Evolutionary conservation across 2,797 vertebrate species (phyloP).

Genomic region (Muscicapa comitata): DNA sequence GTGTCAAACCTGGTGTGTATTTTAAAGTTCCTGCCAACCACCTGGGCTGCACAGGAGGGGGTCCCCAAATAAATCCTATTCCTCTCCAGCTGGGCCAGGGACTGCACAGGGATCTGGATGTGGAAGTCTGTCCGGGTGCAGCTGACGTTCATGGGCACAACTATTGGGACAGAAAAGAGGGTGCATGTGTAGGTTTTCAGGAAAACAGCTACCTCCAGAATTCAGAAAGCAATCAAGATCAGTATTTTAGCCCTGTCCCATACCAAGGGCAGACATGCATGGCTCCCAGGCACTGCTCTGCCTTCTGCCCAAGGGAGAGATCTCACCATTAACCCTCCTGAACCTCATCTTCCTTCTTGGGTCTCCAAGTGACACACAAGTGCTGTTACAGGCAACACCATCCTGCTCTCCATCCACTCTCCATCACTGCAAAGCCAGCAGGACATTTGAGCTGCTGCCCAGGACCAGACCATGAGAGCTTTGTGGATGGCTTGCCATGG

Average conservation of each 20-base stretch:
- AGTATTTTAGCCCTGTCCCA: not conserved
- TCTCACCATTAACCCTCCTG: not conserved
- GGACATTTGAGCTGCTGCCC: not conserved
- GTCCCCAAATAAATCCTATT: slow-evolving; percentile 90
- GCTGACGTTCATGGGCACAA: slow-evolving; percentile 92
- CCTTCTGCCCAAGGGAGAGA: not conserved
- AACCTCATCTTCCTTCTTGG: not conserved
- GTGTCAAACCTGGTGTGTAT: slow-evolving; percentile 93
- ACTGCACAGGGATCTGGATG: slow-evolving; percentile 87
- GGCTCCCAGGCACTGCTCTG: not conserved
- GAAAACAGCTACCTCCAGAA: not conserved
- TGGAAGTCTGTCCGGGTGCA: slow-evolving; percentile 96
- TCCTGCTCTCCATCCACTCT: not conserved
- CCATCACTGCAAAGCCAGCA: not conserved
- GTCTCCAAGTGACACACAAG: not conserved
- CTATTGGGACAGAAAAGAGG: slow-evolving; percentile 63
- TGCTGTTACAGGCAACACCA: not conserved
- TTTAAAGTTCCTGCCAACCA: slow-evolving; percentile 84
- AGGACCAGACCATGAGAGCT: not conserved
- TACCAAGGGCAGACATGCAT: rapidly evolving
- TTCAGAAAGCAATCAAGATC: not conserved
- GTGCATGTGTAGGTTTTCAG: rapidly evolving
- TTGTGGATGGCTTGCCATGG: not conserved
- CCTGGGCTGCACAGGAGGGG: slow-evolving; percentile 84
- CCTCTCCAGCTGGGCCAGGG: slow-evolving; percentile 86